Conservation (phyloP, 2,888 invertebrate genomes). For the Thymelicus acteon region DNA sequence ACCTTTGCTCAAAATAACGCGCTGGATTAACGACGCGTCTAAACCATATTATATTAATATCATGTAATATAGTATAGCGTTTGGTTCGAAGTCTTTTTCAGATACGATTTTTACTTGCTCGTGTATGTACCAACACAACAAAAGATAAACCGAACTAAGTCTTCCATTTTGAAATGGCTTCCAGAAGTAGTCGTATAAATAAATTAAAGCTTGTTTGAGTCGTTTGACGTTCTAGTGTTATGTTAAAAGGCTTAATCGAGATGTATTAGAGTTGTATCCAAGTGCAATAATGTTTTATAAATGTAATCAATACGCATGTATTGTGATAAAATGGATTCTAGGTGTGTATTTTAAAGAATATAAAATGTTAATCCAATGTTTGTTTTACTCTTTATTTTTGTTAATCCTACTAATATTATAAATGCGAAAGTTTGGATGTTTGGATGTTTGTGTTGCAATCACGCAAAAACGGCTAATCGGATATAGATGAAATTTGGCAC, state of each 20-base stretch:
- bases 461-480: too few relatives aligned
- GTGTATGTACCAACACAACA: constrained; percentile 11
- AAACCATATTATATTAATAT: too few relatives aligned
- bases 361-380: constrained; percentile 76
- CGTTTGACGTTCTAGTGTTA: constrained; percentile 39
- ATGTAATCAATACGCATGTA: constrained; percentile 70
- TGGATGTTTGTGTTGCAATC: too few relatives aligned
- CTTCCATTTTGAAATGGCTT: constrained; percentile 49
- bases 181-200: constrained; percentile 46
- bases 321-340: constrained; percentile 78
- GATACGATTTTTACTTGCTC: not conserved
- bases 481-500: too few relatives aligned
- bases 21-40: too few relatives aligned
- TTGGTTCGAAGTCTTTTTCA: not conserved
- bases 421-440: too few relatives aligned
- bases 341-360: constrained; percentile 83
- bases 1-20: too few relatives aligned
- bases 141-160: not conserved
- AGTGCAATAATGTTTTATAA: constrained; percentile 81
- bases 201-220: constrained; percentile 18
- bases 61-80: too few relatives aligned
- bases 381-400: constrained; percentile 51
- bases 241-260: constrained; percentile 52
- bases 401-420: too few relatives aligned
- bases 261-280: constrained; percentile 68